phyloP scores from a whole-genome alignment of 2,113 vertebrate species.

The Addax nasomaculatus region DNA sequence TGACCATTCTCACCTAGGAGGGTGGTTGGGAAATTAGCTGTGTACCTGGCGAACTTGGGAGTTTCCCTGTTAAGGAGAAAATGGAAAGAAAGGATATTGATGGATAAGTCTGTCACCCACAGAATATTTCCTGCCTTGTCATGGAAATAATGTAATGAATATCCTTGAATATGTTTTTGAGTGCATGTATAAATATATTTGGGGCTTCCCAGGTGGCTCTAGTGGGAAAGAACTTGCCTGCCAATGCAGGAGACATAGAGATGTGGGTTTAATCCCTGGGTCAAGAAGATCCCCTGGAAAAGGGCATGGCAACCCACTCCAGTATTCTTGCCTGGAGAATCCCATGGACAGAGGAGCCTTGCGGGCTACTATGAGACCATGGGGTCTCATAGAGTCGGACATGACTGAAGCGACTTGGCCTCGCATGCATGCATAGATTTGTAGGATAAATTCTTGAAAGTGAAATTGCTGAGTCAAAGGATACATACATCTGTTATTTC shows the following conservation, averaged over 20 bases:
- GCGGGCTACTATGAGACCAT: not conserved
- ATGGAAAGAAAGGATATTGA: not conserved
- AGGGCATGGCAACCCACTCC: not conserved
- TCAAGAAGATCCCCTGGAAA: not conserved
- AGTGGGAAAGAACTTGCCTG: not conserved
- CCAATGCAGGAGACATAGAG: not conserved
- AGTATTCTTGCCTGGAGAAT: not conserved
- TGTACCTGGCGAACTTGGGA: not conserved
- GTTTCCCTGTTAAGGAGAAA: not conserved
- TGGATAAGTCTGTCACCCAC: not conserved
- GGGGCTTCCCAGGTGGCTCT: not conserved
- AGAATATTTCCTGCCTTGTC: not conserved
- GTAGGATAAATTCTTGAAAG: constrained; percentile 19
- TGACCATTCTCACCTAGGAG: not conserved
- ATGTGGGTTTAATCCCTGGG: not conserved
- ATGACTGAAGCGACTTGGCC: not conserved
- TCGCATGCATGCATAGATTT: not conserved
- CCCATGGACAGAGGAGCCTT: not conserved
- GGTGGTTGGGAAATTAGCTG: not conserved
- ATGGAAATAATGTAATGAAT: not conserved
- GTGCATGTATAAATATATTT: not conserved
- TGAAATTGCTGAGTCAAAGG: not conserved
- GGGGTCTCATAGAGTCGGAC: not conserved
- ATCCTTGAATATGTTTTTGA: constrained; percentile 11
- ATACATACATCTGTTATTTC: not conserved